Evolutionary conservation across 2,797 vertebrate genomes (phyloP).

Genomic region (Linurgus olivaceus): DNA sequence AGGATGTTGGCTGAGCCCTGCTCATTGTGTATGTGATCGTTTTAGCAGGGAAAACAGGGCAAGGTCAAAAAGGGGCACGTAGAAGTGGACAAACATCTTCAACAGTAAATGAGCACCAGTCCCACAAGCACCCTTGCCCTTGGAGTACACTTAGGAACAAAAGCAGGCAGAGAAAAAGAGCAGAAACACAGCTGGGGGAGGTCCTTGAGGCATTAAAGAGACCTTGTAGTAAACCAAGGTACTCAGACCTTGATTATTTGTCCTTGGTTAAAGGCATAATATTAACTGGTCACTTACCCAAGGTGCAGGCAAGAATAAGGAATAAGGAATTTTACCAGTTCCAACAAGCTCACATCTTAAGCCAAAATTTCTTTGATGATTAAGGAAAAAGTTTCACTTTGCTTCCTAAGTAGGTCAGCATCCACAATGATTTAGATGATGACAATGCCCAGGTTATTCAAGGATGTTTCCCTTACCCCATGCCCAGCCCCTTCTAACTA

Average conservation of each 20-base stretch:
- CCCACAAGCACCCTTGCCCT: background rate
- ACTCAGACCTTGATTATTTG: background rate
- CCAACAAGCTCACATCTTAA: background rate
- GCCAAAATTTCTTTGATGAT: background rate
- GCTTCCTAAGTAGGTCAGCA: background rate
- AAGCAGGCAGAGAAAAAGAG: background rate
- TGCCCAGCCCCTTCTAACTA: background rate
- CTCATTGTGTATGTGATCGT: accelerated
- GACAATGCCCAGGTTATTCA: background rate
- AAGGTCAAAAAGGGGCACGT: background rate
- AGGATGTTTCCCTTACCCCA: background rate
- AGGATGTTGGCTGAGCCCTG: background rate
- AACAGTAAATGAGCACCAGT: accelerated
- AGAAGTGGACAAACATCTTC: background rate
- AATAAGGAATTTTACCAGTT: background rate
- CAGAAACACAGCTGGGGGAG: background rate
- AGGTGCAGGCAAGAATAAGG: background rate
- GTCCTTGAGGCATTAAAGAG: background rate
- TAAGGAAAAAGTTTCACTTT: background rate
- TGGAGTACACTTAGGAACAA: background rate
- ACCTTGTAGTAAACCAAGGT: background rate
- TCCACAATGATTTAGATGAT: background rate
- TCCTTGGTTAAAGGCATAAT: background rate
- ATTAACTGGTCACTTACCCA: background rate
- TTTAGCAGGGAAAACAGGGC: background rate